A percentile compares a stretch with the other conserved stretches of the same genome.
Evolutionary conservation across 1,140 invertebrate genomes (phyloP).

Genomic region (Medauroidea extradentata): DNA sequence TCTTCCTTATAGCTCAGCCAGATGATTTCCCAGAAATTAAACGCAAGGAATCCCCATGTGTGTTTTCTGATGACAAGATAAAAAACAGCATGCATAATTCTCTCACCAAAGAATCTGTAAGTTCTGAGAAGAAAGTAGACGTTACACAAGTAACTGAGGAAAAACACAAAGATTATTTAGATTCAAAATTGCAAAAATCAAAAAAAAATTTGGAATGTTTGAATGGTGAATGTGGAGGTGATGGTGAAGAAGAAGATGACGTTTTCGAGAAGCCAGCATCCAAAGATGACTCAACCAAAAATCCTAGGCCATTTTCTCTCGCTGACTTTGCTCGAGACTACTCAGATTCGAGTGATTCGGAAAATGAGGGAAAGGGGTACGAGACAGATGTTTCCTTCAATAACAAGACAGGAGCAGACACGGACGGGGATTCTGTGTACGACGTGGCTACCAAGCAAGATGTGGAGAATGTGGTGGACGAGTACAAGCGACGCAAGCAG

Average conservation of each 20-base stretch:
- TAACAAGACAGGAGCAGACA: too few relatives aligned
- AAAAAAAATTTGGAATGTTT: too few relatives aligned
- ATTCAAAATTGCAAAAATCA: too few relatives aligned
- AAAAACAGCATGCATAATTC: too few relatives aligned
- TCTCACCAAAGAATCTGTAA: background rate
- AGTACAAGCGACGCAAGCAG: constrained; percentile 58
- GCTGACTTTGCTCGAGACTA: constrained; percentile 6
- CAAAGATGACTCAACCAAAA: background rate
- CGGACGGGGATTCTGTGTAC: constrained; percentile 38
- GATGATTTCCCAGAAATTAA: constrained; percentile 55
- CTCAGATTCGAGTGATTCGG: background rate
- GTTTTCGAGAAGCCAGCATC: constrained; percentile 2
- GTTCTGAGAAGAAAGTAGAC: background rate
- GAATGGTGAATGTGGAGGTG: background rate
- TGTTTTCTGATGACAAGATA: too few relatives aligned
- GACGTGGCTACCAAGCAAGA: constrained; percentile 47
- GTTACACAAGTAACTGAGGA: background rate
- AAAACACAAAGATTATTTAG: too few relatives aligned
- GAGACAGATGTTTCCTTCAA: background rate
- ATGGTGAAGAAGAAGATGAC: constrained; percentile 13
- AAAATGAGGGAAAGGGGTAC: constrained; percentile 10
- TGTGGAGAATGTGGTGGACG: constrained; percentile 51
- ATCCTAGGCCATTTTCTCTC: constrained; percentile 3
- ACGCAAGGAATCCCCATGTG: constrained; percentile 27
- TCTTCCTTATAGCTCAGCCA: constrained; percentile 57